Evolutionary conservation across 2,888 invertebrate species (phyloP).

Genomic region (Caenorhabditis sulstoni): DNA sequence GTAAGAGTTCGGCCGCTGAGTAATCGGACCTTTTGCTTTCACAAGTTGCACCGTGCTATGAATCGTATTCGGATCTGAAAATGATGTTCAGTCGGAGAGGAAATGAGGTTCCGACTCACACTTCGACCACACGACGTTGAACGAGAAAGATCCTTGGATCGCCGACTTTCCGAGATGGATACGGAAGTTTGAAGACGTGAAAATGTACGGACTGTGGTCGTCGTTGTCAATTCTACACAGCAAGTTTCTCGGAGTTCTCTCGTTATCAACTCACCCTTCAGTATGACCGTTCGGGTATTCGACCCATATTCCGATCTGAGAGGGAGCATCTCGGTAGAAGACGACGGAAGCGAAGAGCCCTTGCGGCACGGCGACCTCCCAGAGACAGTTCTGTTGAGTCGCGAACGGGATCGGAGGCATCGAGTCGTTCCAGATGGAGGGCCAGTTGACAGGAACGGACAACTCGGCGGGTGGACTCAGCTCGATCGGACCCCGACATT

Average conservation of each 20-base stretch:
- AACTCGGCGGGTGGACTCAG: constrained; percentile 28
- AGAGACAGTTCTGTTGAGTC: constrained; percentile 25
- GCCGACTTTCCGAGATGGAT: constrained; percentile 18
- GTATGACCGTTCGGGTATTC: constrained; percentile 19
- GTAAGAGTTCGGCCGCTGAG: constrained; percentile 18
- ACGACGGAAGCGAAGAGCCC: constrained; percentile 25
- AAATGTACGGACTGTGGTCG: constrained; percentile 23
- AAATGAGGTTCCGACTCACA: constrained; percentile 6
- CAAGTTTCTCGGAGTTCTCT: neutral
- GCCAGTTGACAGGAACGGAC: constrained; percentile 15
- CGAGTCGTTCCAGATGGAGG: constrained; percentile 41
- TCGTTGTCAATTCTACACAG: constrained; percentile 20
- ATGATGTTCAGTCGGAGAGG: neutral
- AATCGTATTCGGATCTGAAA: constrained; percentile 16
- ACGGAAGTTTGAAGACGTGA: constrained; percentile 16
- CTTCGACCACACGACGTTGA: constrained; percentile 31
- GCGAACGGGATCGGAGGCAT: constrained; percentile 30
- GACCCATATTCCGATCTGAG: constrained; percentile 10
- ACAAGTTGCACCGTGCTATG: neutral
- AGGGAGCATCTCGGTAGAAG: constrained; percentile 27
- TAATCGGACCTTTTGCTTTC: neutral
- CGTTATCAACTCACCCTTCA: neutral
- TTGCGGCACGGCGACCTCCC: constrained; percentile 31
- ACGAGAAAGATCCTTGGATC: constrained; percentile 18
- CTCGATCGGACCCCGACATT: constrained; percentile 21